Evolutionary conservation across 2,113 vertebrate species (phyloP).

Genomic region (Sapayoa aenigma): DNA sequence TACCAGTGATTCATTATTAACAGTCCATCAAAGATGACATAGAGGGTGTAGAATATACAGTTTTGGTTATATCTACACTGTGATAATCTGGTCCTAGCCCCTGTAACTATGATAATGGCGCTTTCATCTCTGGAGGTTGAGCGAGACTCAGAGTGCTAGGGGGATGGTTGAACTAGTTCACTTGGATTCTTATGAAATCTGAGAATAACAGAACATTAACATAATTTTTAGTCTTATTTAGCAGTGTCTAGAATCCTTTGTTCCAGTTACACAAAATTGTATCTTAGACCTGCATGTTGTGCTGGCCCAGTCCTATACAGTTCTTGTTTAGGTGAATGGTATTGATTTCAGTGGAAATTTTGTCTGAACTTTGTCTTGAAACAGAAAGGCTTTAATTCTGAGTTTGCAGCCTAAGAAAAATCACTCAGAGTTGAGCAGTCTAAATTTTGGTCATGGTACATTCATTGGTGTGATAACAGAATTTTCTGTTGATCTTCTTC

Average conservation of each 20-base stretch:
- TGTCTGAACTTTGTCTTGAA: not conserved
- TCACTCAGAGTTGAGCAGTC: not conserved
- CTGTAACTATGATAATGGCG: too few species aligned
- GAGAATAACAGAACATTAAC: not conserved
- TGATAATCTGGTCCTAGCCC: too few species aligned
- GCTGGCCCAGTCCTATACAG: not conserved
- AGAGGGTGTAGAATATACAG: too few species aligned
- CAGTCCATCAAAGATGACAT: too few species aligned
- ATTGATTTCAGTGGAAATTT: not conserved
- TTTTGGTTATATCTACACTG: too few species aligned
- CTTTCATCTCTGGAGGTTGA: not conserved
- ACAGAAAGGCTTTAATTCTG: not conserved
- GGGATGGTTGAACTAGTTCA: not conserved
- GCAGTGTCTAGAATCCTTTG: not conserved
- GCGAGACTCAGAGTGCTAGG: not conserved
- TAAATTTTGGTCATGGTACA: not conserved
- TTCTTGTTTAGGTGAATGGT: not conserved
- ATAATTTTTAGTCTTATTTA: not conserved
- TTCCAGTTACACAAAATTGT: not conserved
- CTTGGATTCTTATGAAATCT: not conserved
- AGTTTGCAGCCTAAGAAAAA: not conserved
- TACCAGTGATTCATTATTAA: too few species aligned
- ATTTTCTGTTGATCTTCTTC: constrained; percentile 13
- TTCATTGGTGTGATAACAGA: not conserved
- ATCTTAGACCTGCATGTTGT: not conserved